phyloP scores from a whole-genome alignment of 2,888 invertebrate species.

The Aricia artaxerxes region DNA sequence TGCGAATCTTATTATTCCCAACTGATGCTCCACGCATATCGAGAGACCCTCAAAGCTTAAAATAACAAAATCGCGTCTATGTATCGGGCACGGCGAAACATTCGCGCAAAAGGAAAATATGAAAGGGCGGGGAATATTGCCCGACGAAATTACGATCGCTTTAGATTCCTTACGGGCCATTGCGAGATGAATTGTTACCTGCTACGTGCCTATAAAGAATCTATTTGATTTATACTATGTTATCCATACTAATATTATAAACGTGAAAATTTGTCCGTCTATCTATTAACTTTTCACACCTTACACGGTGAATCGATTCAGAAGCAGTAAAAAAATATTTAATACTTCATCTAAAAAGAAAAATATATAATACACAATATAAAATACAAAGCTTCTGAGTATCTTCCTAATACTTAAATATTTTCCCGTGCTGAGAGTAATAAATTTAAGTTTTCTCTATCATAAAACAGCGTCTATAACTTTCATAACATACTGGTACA shows the following conservation, averaged over 20 bases:
- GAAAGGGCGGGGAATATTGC: slow-evolving; percentile 76
- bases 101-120: slow-evolving; percentile 76
- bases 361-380: no score
- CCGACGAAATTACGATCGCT: slow-evolving; percentile 78
- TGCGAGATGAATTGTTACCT: slow-evolving; percentile 77
- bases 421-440: background rate
- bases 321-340: no score
- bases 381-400: no score
- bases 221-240: slow-evolving; percentile 66
- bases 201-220: slow-evolving; percentile 73
- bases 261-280: background rate
- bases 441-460: background rate
- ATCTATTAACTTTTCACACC: background rate
- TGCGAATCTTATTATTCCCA: slow-evolving; percentile 36
- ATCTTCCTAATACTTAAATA: background rate
- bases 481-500: background rate
- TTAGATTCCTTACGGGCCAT: slow-evolving; percentile 75
- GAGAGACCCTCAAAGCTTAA: slow-evolving; percentile 65
- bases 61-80: slow-evolving; percentile 76
- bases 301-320: no score
- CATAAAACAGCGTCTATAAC: background rate
- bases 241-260: background rate
- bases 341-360: no score
- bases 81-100: slow-evolving; percentile 72
- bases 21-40: slow-evolving; percentile 60